phyloP scores from a whole-genome alignment of 2,797 vertebrate species.

The Linurgus olivaceus region DNA sequence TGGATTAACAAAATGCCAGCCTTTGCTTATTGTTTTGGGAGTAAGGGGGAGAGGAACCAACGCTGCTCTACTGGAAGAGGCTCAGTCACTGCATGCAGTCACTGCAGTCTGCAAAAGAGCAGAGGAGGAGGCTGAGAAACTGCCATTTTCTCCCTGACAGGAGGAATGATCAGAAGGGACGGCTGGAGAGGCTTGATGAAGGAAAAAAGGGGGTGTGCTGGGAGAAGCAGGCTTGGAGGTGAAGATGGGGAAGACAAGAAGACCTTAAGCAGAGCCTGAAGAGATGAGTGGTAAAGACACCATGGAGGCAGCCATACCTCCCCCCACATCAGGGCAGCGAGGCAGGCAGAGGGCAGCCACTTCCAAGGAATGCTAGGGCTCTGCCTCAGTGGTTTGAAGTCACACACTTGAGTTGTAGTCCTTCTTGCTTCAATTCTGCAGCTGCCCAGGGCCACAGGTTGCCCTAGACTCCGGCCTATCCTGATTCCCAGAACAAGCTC shows the following conservation, averaged over 20 bases:
- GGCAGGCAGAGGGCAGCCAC: not conserved
- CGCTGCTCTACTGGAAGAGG: not conserved
- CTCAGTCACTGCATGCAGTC: not conserved
- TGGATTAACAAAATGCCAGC: not conserved
- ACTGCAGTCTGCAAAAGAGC: not conserved
- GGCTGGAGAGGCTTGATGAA: rapidly evolving
- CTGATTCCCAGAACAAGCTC: not conserved
- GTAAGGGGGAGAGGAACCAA: not conserved
- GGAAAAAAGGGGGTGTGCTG: not conserved
- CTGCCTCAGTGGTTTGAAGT: not conserved
- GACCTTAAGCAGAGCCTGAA: not conserved
- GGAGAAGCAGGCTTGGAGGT: not conserved
- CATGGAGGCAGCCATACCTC: rapidly evolving
- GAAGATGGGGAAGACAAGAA: not conserved
- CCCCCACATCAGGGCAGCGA: rapidly evolving
- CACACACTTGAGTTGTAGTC: not conserved
- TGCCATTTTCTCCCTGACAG: not conserved
- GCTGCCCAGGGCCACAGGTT: not conserved
- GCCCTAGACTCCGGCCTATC: rapidly evolving
- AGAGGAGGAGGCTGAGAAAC: not conserved
- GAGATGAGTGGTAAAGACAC: not conserved
- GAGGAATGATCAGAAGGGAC: not conserved
- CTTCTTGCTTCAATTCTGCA: not conserved
- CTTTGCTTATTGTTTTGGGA: not conserved
- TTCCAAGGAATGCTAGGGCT: not conserved